phyloP scores from a whole-genome alignment of 2,113 vertebrate species.

The Ptilorrhoa leucosticta region DNA sequence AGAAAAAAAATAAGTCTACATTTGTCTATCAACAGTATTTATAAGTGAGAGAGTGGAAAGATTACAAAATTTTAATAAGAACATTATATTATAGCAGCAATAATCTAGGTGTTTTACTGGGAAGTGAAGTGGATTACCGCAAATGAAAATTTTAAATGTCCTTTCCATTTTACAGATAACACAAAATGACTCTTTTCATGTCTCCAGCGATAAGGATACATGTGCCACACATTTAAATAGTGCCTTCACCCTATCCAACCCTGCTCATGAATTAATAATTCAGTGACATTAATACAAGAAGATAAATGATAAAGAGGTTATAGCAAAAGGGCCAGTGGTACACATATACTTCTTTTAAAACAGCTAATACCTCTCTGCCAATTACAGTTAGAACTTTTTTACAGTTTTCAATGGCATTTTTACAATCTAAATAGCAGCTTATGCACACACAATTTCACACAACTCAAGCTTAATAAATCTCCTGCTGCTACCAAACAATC shows the following conservation, averaged over 20 bases:
- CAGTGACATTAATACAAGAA: constrained; percentile 94
- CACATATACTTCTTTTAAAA: constrained; percentile 80
- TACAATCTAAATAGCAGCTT: constrained; percentile 79
- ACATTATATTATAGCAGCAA: constrained; percentile 78
- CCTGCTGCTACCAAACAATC: constrained; percentile 81
- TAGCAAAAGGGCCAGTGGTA: constrained; percentile 76
- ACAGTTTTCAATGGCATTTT: constrained; percentile 77
- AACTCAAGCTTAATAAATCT: constrained; percentile 80
- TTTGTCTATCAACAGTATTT: constrained; percentile 80
- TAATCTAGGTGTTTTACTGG: constrained; percentile 91
- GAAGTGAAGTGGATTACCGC: constrained; percentile 90
- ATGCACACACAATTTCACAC: constrained; percentile 81
- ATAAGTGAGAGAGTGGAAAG: constrained; percentile 73
- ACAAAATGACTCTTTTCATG: constrained; percentile 95
- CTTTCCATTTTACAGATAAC: constrained; percentile 93
- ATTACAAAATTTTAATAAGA: constrained; percentile 86
- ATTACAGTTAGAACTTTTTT: constrained; percentile 82
- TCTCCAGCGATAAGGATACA: constrained; percentile 87
- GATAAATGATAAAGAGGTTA: constrained; percentile 92
- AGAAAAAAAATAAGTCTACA: constrained; percentile 65
- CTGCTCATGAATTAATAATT: constrained; percentile 89
- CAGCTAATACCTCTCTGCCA: constrained; percentile 87
- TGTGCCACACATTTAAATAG: constrained; percentile 85
- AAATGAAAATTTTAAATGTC: constrained; percentile 94
- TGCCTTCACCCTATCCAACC: constrained; percentile 78